Base-by-base conservation (phyloP, 2,113 vertebrate genomes). In the Alaudala cheleensis region DNA sequence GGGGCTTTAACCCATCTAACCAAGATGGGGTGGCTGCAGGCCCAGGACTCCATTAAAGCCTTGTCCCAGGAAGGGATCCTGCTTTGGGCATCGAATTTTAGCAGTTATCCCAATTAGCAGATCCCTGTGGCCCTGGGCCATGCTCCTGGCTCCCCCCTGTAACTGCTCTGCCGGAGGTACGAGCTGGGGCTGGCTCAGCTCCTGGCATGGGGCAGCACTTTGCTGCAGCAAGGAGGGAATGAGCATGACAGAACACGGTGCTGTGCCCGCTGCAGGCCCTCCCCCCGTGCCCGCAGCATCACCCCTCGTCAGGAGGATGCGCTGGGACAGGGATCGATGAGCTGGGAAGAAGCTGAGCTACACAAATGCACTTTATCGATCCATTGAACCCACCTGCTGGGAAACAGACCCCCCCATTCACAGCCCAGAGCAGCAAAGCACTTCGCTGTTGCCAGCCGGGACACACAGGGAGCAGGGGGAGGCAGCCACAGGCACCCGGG, bases 301-400 rank as follows among this genome's bases (percentile, higher is more conserved):
- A 3, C 50, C 81, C 62, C 58, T 39, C 1, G 0, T 8, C 53
- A 56, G 53, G 57, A 60, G 20, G 53, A 86, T 8, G 74, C 2
- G 0, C 49, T 14, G 53, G 5, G 4, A 77, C 34, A 31, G 13
- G 33, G 65, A 96, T 94, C 57, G 33, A 93, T 77, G 50, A 33
- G 49, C 81, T 70, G 62, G 22, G 34, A 80, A 96, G 60, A 69
- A 64, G 85, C 74, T 17, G 66, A 94, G 81, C 70, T 77, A 50
- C 50, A 86, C 90, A 97, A 97, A 96, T 91, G 95, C 78, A 96
- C 53, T 96, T 97, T 86, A 97, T 96, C 8, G 49, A 97, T 78
- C 37, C 12, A 19, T 4, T 1, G 31, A 95, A 62, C 80, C 40
- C 90, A 91, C 85, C 71, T 95, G 90, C 94, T 90, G 88, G 95